Evolutionary conservation across 2,888 invertebrate genomes (phyloP).

Genomic region (Drosophila demipolita): DNA sequence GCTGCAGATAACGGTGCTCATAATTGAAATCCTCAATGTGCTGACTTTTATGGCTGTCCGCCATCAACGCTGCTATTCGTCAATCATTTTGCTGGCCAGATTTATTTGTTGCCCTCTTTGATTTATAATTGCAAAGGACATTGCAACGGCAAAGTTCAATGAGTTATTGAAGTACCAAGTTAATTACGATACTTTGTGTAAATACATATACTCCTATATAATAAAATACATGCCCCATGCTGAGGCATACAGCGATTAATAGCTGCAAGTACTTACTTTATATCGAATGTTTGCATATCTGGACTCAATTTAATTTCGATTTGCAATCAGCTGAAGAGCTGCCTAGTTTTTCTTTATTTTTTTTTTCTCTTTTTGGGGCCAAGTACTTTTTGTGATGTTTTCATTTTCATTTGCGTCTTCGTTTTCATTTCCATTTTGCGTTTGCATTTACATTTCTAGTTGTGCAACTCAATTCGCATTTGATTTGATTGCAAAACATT

Average conservation of each 20-base stretch:
- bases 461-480: conserved; percentile 71
- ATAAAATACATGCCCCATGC: not conserved
- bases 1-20: conserved; percentile 44
- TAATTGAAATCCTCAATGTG: conserved; percentile 71
- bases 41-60: conserved; percentile 58
- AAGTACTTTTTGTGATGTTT: conserved; percentile 50
- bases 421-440: conserved; percentile 42
- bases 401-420: conserved; percentile 47
- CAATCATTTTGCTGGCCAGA: conserved; percentile 47
- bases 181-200: conserved; percentile 52
- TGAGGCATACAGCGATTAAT: not conserved
- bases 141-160: conserved; percentile 12
- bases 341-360: conserved; percentile 24
- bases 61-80: conserved; percentile 12
- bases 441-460: conserved; percentile 50
- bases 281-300: conserved; percentile 33
- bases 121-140: conserved; percentile 33
- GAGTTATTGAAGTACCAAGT: conserved; percentile 30
- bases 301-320: conserved; percentile 55
- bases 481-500: conserved; percentile 72
- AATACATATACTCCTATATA: not conserved
- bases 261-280: conserved; percentile 11
- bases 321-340: conserved; percentile 67
- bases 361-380: conserved; percentile 26
- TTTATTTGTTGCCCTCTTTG: conserved; percentile 43